phyloP scores from a whole-genome alignment of 2,888 invertebrate genomes.

The Latrodectus elegans region DNA sequence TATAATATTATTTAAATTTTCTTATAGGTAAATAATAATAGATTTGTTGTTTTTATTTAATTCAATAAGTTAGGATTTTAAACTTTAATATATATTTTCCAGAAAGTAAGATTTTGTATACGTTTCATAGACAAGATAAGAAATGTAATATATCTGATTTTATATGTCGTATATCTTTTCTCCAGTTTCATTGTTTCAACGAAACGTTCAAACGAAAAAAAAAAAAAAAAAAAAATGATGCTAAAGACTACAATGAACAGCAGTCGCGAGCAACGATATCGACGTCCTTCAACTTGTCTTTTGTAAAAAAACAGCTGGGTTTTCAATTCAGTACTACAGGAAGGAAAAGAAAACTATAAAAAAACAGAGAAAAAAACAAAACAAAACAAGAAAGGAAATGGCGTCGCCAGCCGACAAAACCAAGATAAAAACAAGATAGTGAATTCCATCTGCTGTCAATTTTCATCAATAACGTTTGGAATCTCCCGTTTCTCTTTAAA shows the following conservation, averaged over 20 bases:
- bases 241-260: neutral
- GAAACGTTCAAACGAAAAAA: neutral
- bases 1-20: too few species aligned
- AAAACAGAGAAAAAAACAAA: neutral
- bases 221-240: neutral
- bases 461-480: slow-evolving; percentile 24
- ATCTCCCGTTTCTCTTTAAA: slow-evolving; percentile 15
- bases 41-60: too few species aligned
- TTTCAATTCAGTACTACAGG: neutral
- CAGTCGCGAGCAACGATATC: neutral
- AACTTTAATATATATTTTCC: too few species aligned
- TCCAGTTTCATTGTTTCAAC: neutral
- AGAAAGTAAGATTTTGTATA: too few species aligned
- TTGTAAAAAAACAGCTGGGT: neutral
- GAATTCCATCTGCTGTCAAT: slow-evolving; percentile 47
- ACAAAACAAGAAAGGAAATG: neutral
- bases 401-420: slow-evolving; percentile 1
- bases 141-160: too few species aligned
- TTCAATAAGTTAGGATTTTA: too few species aligned
- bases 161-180: neutral
- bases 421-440: neutral
- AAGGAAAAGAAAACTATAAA: neutral
- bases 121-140: too few species aligned
- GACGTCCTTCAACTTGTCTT: neutral
- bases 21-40: too few species aligned